A percentile compares a stretch with the other conserved stretches of the same genome.
phyloP scores from a whole-genome alignment of 2,888 invertebrate species.

The Leptarthrus brevirostris region DNA sequence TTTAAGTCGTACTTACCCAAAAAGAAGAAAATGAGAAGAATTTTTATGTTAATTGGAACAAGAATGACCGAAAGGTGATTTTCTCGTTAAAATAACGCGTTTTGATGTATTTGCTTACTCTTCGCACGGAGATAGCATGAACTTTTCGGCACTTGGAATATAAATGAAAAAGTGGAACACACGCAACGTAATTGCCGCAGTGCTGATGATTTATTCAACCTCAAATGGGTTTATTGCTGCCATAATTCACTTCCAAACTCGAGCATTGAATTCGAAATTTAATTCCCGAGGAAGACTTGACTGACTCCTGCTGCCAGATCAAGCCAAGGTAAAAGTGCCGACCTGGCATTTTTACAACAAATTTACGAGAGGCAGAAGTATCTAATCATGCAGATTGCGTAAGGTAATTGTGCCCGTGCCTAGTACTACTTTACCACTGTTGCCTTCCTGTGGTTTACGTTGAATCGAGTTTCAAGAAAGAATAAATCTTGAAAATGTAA shows the following conservation, averaged over 20 bases:
- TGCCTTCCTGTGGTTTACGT: not conserved
- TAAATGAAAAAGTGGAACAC: conserved; percentile 1
- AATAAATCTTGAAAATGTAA: not conserved
- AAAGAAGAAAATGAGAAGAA: not conserved
- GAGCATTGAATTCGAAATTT: conserved; percentile 37
- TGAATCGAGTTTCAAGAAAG: not conserved
- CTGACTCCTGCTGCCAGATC: not conserved
- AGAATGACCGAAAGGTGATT: not conserved
- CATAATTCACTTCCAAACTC: conserved; percentile 34
- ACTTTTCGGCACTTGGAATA: not conserved
- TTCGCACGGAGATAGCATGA: not conserved
- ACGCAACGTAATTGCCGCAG: conserved; percentile 17
- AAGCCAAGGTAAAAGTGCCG: not conserved
- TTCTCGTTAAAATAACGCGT: not conserved
- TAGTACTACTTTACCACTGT: not conserved
- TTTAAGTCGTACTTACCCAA: too few relatives aligned
- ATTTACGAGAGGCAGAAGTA: conserved; percentile 13
- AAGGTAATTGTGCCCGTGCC: not conserved
- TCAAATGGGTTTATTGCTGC: conserved; percentile 40
- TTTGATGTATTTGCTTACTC: conserved; percentile 14
- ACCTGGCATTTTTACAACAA: not conserved
- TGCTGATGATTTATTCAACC: conserved; percentile 31
- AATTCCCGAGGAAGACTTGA: conserved; percentile 6
- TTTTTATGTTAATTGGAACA: conserved; percentile 12
- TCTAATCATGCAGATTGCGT: conserved; percentile 40